Evolutionary conservation across 2,888 invertebrate genomes (phyloP), one percentile per base, ranked within the genome.

Genomic region (Perithous albicinctus): DNA sequence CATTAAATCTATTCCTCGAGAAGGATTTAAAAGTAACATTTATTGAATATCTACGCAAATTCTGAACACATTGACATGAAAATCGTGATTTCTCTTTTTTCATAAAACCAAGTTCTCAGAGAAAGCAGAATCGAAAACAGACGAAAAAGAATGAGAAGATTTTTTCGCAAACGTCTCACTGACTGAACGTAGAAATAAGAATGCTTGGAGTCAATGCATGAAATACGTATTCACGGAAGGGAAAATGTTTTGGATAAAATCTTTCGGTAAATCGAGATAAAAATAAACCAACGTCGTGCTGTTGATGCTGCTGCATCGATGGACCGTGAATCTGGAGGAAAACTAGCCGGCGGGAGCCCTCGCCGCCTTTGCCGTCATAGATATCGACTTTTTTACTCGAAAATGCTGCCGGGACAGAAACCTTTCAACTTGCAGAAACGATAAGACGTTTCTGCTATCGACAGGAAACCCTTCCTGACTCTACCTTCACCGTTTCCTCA

Each of bases 391-490:
- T 78, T 82, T 48, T 69, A 43, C 64, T 74, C 56, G 74, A 82
- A 78, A 78, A 82, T 78, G 69, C 74, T 48, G 12, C 26, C 41
- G 29, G 54, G 69, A 69, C 63, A 35, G 51, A 78, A 70, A 77
- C 74, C 75, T 70, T 75, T 70, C 70, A 66, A 41, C 46, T 54
- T 59, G 74, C 10, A 59, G 56, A 69, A 70, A 74, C 64, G 81
- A 81, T 81, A 81, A 81, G 81, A 81, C 63, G 77, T 73, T 64
- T 69, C 81, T 81, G 81, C 69, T 56, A 81, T 74, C 69, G 81
- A 81, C 81, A 78, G 64, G 43, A 38, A 61, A 56, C 15, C 67
- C 54, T 35, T 67, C 35, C 18, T 29, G 8, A 12, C 38, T 5
- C n/a, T 46, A 18, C 12, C 32, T 41, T 35, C 51, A 15, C 38